Percentiles rank a stretch among this genome's conserved stretches.
Evolutionary conservation across 2,888 invertebrate genomes (phyloP).

Genomic region (Machimus atricapillus): DNA sequence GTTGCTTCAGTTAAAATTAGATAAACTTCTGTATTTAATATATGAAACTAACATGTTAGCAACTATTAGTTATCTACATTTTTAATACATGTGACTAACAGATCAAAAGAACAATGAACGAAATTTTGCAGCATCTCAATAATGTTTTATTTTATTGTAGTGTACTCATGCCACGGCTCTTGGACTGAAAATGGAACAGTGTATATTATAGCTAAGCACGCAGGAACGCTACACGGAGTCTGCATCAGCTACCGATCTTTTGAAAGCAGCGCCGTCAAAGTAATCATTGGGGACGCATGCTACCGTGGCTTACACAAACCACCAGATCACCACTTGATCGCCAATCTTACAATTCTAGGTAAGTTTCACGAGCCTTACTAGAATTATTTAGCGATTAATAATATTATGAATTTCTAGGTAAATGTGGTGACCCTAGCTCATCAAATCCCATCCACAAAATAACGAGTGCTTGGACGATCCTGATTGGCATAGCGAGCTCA

Average conservation of each 20-base stretch:
- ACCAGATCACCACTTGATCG: slow-evolving; percentile 61
- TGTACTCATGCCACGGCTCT: slow-evolving; percentile 87
- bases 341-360: slow-evolving; percentile 62
- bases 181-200: slow-evolving; percentile 89
- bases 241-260: slow-evolving; percentile 61
- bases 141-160: slow-evolving; percentile 61
- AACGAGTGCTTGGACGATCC: slow-evolving; percentile 36
- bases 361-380: slow-evolving; percentile 36
- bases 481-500: slow-evolving; percentile 31
- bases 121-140: background rate
- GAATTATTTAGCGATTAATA: background rate
- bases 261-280: slow-evolving; percentile 58
- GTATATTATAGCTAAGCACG: slow-evolving; percentile 72
- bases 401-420: slow-evolving; percentile 40
- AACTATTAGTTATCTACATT: too few species aligned
- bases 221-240: slow-evolving; percentile 61
- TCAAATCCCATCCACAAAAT: slow-evolving; percentile 45
- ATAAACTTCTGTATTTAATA: too few species aligned
- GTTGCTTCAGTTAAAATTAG: too few species aligned
- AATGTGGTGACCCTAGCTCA: slow-evolving; percentile 50
- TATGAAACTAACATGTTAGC: too few species aligned
- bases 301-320: slow-evolving; percentile 60
- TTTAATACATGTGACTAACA: too few species aligned
- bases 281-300: slow-evolving; percentile 62
- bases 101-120: background rate